phyloP scores from a whole-genome alignment of 1,140 invertebrate species.

The Drosophila serrata region DNA sequence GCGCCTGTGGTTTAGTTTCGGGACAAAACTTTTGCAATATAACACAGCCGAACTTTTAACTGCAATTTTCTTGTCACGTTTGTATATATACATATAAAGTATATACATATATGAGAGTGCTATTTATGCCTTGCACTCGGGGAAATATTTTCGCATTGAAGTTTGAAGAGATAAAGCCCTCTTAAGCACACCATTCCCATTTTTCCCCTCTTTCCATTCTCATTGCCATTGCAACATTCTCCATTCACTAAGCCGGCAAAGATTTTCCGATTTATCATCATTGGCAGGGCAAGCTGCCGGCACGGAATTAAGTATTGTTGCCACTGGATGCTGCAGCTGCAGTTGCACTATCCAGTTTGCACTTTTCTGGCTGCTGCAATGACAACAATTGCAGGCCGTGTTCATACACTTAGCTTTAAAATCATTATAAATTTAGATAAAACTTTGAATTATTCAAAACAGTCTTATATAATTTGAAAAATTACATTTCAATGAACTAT shows the following conservation, averaged over 20 bases:
- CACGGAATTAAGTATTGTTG: constrained; percentile 77
- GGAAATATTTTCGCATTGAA: constrained; percentile 22
- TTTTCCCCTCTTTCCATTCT: background rate
- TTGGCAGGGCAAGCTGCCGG: constrained; percentile 73
- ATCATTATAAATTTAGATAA: background rate
- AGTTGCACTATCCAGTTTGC: constrained; percentile 19
- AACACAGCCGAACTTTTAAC: constrained; percentile 65
- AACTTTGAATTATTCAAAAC: background rate
- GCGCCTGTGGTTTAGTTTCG: constrained; percentile 46
- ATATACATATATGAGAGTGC: constrained; percentile 3
- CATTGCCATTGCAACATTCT: background rate
- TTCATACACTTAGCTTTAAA: background rate
- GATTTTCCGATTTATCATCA: constrained; percentile 82
- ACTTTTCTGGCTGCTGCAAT: constrained; percentile 5
- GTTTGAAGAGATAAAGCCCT: constrained; percentile 44
- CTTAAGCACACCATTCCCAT: constrained; percentile 31
- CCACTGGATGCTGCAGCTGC: constrained; percentile 33
- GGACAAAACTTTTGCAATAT: constrained; percentile 77
- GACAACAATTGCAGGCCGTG: constrained; percentile 5
- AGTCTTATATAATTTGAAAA: background rate
- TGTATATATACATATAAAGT: background rate
- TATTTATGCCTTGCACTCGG: constrained; percentile 16
- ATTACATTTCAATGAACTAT: too few species aligned
- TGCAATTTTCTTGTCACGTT: constrained; percentile 78
- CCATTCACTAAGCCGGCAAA: constrained; percentile 69